Evolutionary conservation across 1,140 invertebrate species (phyloP).

Genomic region (Ceratosolen fusciceps): DNA sequence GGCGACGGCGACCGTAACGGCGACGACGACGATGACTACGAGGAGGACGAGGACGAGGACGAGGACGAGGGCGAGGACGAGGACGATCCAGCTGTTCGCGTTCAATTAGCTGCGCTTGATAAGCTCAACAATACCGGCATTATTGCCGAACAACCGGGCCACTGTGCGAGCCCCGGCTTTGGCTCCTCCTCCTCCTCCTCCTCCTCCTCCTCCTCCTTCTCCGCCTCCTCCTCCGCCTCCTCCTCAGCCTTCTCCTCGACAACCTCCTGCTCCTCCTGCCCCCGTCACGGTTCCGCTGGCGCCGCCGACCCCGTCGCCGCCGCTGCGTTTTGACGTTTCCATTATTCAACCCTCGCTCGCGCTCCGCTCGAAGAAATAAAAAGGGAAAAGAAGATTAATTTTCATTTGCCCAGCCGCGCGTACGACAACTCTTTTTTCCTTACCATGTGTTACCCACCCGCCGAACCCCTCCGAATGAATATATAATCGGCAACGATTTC

Average conservation of each 20-base stretch:
- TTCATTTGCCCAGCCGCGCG: constrained; percentile 40
- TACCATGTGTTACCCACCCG: not conserved
- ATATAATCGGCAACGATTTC: not conserved
- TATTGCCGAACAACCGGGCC: constrained; percentile 68
- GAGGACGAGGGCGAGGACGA: not conserved
- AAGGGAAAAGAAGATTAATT: constrained; percentile 52
- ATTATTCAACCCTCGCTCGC: constrained; percentile 56
- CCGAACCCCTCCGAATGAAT: not conserved
- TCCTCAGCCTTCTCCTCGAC: no score
- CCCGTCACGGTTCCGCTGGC: no score
- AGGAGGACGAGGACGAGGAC: not conserved
- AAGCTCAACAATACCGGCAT: constrained; percentile 70
- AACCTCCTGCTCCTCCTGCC: no score
- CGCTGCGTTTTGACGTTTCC: constrained; percentile 65
- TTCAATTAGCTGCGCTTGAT: constrained; percentile 71
- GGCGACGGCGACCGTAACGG: not conserved
- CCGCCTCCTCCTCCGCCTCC: no score
- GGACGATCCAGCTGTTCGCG: constrained; percentile 65
- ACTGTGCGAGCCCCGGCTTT: constrained; percentile 57
- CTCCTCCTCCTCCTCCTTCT: no score
- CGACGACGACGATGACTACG: not conserved
- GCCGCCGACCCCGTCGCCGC: not conserved
- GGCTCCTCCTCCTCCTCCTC: constrained; percentile 43
- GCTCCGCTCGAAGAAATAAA: not conserved
- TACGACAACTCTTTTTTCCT: not conserved